Percentiles rank a stretch among this genome's conserved stretches.
Evolutionary conservation across 2,888 invertebrate species (phyloP).

Genomic region (Tipula confusa): DNA sequence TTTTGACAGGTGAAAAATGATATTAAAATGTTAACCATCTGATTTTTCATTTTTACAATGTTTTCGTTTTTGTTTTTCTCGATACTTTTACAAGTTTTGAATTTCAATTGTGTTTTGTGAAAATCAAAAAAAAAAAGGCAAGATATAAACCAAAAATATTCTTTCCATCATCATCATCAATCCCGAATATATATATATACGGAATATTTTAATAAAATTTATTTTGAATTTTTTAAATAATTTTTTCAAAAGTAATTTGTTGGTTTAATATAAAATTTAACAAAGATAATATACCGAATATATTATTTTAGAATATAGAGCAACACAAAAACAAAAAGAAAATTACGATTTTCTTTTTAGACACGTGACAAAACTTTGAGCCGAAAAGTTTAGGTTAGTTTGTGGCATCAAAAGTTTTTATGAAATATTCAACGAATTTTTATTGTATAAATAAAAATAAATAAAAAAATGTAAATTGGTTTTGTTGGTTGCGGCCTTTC

Average conservation of each 20-base stretch:
- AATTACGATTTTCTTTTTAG: not conserved
- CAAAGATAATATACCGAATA: not conserved
- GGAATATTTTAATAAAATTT: not conserved
- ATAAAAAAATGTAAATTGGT: not conserved
- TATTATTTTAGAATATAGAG: not conserved
- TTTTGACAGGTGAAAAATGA: conserved; percentile 27
- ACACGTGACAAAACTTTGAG: not conserved
- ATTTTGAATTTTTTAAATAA: not conserved
- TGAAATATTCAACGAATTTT: not conserved
- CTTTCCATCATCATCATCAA: not conserved
- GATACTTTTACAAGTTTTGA: conserved; percentile 1
- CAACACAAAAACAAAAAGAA: not conserved
- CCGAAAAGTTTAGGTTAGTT: not conserved
- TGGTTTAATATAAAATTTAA: not conserved
- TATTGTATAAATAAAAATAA: not conserved
- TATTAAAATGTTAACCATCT: conserved; percentile 25
- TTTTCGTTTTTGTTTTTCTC: not conserved
- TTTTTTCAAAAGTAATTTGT: not conserved
- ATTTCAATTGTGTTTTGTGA: conserved; percentile 13
- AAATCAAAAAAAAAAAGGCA: conserved; percentile 1
- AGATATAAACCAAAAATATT: not conserved
- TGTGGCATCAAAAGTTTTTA: not conserved
- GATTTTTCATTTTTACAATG: conserved; percentile 7
- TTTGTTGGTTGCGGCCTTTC: not conserved
- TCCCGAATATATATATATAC: not conserved